Evolutionary conservation across 2,888 invertebrate species (phyloP), one percentile per base, ranked within the genome.

Genomic region (Agrochola litura): DNA sequence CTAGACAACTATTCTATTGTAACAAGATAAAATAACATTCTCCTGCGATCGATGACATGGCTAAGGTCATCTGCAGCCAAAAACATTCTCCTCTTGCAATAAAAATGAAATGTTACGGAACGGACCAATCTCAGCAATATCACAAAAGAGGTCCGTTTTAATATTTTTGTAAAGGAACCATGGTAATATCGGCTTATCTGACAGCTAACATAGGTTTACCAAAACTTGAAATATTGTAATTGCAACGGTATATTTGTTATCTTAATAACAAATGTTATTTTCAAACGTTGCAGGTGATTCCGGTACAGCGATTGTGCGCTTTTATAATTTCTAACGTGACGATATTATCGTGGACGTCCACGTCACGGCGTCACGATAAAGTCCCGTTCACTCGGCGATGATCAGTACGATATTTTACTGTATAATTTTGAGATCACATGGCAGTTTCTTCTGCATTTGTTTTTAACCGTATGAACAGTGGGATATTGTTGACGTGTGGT

Each of bases 81-180:
- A 86, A 80, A 69, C 65, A 75, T 66, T 67, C 65, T 66, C 56
- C 30, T 72, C 76, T 64, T 83, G 43, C 66, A 84, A 75, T 86
- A 78, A 86, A 73, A 61, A 69, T 71, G 12, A 75, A 83, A 70
- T 82, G 52, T 72, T 73, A 76, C 75, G 63, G 49, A n/a, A 12
- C 63, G 71, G 56, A 30, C 30, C 76, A 58, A 71, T 82, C 71
- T 60, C 43, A 58, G 71, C 19, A 46, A 56, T 56, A 75, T 61
- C 66, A 52, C 71, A 76, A 75, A 82, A 78, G n/a, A 79, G 67
- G 71, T 30, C 73, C 64, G 70, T 73, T 82, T 74, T 58, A 43
- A 60, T 82, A 75, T 65, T 85, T 78, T 70, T 66, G 54, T 63
- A 58, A 54, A 70, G 58, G 65, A 75, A 64, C 25, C 19, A 41